A percentile compares a stretch with the other conserved stretches of the same genome.
These are phyloP conservation scores for Brachionus calyciflorus DNA, from an alignment of 1,140 invertebrate genomes.

Conservation along the genomic window DNA sequence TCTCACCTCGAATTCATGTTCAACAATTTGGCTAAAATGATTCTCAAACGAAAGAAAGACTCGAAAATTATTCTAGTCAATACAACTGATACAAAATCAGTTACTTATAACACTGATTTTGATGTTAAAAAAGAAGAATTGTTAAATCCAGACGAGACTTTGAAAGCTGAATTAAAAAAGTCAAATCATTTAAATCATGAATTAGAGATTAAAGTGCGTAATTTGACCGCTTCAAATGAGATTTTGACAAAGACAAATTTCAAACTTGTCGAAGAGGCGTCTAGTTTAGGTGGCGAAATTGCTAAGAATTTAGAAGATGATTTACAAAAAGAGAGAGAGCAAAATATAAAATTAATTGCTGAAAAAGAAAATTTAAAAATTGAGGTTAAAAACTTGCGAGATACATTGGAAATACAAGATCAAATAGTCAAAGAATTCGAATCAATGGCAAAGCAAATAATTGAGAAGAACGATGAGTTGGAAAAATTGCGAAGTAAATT, in stretches of 20 bases:
- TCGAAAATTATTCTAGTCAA: slow-evolving; percentile 12
- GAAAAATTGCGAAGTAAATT: neutral
- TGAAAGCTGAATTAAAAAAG: neutral
- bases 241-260: slow-evolving; percentile 20
- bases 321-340: neutral
- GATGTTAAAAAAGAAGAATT: neutral
- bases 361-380: neutral
- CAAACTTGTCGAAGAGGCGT: neutral
- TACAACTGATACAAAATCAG: slow-evolving; percentile 12
- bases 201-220: neutral
- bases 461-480: neutral
- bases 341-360: neutral
- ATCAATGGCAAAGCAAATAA: neutral
- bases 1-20: slow-evolving; percentile 17
- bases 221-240: neutral
- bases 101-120: neutral
- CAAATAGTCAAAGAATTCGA: neutral
- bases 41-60: neutral
- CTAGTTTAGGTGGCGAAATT: neutral
- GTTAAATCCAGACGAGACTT: neutral
- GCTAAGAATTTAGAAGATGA: neutral
- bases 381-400: neutral
- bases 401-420: neutral
- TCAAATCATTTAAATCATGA: neutral
- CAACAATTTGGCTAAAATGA: slow-evolving; percentile 14